Conservation (phyloP, 2,888 invertebrate species). For the Archaeoteleia sp. region DNA sequence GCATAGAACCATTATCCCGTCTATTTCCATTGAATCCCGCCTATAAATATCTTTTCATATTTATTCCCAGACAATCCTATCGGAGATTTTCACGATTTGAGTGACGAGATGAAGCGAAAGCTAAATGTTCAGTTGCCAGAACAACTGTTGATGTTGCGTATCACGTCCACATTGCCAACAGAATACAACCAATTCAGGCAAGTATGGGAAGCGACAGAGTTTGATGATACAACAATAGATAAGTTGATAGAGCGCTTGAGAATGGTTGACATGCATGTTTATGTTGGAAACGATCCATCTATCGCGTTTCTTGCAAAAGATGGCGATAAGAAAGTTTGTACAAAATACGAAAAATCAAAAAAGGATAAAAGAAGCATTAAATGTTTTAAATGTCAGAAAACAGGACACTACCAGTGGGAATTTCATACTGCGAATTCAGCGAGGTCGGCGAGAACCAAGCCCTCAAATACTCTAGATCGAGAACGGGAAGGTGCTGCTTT, state of each 20-base stretch:
- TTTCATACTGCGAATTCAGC: conserved; percentile 4
- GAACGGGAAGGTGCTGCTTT: neutral
- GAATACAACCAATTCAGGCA: conserved; percentile 13
- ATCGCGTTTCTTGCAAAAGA: no score
- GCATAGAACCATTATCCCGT: no score
- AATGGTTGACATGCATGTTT: conserved; percentile 24
- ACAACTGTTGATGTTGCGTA: no score
- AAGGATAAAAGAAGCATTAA: no score
- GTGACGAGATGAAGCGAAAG: conserved; percentile 27
- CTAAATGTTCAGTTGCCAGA: no score
- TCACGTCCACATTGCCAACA: no score
- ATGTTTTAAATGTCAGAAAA: conserved; percentile 14
- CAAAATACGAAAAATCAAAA: no score
- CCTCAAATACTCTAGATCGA: neutral
- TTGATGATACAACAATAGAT: conserved; percentile 15
- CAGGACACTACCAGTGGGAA: conserved; percentile 7
- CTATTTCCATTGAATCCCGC: no score
- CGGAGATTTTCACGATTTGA: conserved; percentile 14
- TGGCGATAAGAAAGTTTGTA: no score
- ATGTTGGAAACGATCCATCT: conserved; percentile 1
- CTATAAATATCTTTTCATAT: no score
- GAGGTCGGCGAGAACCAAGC: conserved; percentile 1
- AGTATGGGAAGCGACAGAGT: conserved; percentile 13
- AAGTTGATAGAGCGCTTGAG: no score
- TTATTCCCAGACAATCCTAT: no score